Evolutionary conservation across 2,113 vertebrate species (phyloP).

Genomic region (Saccopteryx bilineata): DNA sequence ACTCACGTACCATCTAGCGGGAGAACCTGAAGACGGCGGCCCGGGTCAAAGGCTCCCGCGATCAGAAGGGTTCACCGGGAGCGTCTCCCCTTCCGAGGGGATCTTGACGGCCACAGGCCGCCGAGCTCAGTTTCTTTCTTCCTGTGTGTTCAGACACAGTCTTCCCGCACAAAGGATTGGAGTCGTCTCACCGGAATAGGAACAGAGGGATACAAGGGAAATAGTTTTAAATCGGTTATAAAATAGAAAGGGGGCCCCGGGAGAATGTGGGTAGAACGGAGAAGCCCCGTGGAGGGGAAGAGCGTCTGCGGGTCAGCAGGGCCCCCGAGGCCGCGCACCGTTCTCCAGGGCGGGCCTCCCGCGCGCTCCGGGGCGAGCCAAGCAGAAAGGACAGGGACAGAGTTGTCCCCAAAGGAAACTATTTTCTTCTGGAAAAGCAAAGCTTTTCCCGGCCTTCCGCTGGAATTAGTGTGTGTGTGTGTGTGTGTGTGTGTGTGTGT

Average conservation of each 20-base stretch:
- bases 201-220: neutral
- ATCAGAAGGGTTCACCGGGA: neutral
- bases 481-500: neutral
- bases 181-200: neutral
- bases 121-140: neutral
- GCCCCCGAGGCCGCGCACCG: rapidly evolving
- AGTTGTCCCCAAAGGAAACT: neutral
- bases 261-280: neutral
- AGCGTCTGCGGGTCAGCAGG: too few species aligned
- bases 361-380: neutral
- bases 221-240: constrained; percentile 4
- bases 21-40: neutral
- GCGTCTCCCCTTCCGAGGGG: too few species aligned
- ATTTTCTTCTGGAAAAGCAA: neutral
- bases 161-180: neutral
- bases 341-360: neutral
- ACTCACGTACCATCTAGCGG: neutral
- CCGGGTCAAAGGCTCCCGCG: neutral
- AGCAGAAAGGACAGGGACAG: neutral
- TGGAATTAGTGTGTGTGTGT: neutral
- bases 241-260: neutral
- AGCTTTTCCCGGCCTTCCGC: neutral
- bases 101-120: neutral
- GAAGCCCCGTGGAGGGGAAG: neutral
- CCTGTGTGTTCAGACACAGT: neutral